A percentile compares a stretch with the other conserved stretches of the same genome.
Evolutionary conservation across 2,113 vertebrate genomes (phyloP).

Genomic region (Prunella fulvescens): DNA sequence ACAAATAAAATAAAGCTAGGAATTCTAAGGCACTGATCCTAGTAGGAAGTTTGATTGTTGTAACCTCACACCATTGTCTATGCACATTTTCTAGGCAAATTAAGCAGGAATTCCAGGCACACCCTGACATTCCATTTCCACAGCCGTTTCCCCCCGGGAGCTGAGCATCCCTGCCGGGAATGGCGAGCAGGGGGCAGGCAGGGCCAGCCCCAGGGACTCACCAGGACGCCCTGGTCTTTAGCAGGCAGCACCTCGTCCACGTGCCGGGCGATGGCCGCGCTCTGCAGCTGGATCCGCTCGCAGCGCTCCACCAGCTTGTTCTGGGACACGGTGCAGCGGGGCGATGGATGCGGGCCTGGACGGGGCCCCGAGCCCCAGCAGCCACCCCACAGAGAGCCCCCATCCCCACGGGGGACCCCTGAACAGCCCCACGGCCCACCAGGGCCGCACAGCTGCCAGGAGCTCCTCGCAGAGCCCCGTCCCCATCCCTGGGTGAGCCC

Average conservation of each 20-base stretch:
- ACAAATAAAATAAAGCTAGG: background rate
- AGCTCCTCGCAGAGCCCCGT: background rate
- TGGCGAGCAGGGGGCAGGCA: fast-evolving
- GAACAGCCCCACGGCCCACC: background rate
- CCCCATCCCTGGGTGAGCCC: background rate
- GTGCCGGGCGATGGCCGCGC: conserved; percentile 81
- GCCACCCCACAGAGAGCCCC: background rate
- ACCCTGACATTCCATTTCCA: background rate
- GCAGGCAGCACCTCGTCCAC: conserved; percentile 77
- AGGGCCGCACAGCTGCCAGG: background rate
- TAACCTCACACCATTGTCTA: background rate
- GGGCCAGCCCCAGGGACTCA: conserved; percentile 27
- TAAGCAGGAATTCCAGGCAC: background rate
- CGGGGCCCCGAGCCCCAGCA: fast-evolving
- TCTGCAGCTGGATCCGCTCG: conserved; percentile 90
- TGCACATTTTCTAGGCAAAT: background rate
- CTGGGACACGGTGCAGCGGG: conserved; percentile 3
- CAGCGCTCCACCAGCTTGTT: conserved; percentile 91
- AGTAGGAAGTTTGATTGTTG: background rate
- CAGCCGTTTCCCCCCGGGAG: background rate
- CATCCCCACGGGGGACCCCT: background rate
- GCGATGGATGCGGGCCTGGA: fast-evolving
- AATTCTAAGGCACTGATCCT: background rate
- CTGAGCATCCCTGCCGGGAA: background rate
- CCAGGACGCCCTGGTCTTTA: conserved; percentile 84